Base-by-base conservation (phyloP, 2,888 invertebrate species). In the Steromphala cineraria region DNA sequence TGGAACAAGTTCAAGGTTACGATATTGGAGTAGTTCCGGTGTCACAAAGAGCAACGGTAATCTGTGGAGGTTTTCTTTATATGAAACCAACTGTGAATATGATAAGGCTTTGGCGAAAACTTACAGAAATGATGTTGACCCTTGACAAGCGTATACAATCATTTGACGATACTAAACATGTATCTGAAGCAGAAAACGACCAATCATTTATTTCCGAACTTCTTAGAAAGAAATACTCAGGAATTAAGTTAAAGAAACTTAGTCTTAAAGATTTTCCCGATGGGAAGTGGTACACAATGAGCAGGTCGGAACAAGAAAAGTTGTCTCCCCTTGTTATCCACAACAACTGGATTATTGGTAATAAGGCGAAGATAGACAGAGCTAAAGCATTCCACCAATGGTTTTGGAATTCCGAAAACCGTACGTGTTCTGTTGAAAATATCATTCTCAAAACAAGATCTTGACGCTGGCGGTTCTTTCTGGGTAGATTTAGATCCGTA, bases 291-390 rank as follows among this genome's bases (percentile, higher is more conserved):
- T 90, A 90, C 75, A 36, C 36, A 13, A 21, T 83, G 74, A 77
- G 81, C 8, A 24, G 81, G 17, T 56, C 84, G 52, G 56, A 84
- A 53, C 80, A 81, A 31, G 53, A 84, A 36, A 79, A 81, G 28
- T 10, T 62, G 0, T 81, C 80, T 17, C 88, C 88, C 0, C 62
- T 86, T 21, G 77, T 90, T 28, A 85, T 90, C 52, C 87, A 89
- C 81, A 89, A 89, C 80, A 89, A 90, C 74, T 90, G 89, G 89
- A 83, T 88, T 0, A 24, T 84, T 19, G 90, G 90, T 4, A 88
- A 89, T 53, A 40, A 75, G 8, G 83, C 62, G 4, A 90, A 90
- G 80, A 83, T 85, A 28, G 80, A 81, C 1, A 56, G 90, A 62
- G 89, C 89, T 5, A 88, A 87, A 75, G 79, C 84, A 46, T 90